Evolutionary conservation across 2,797 vertebrate genomes (phyloP), one percentile per base, ranked within the genome.

Genomic region (Bovichtus diacanthus): DNA sequence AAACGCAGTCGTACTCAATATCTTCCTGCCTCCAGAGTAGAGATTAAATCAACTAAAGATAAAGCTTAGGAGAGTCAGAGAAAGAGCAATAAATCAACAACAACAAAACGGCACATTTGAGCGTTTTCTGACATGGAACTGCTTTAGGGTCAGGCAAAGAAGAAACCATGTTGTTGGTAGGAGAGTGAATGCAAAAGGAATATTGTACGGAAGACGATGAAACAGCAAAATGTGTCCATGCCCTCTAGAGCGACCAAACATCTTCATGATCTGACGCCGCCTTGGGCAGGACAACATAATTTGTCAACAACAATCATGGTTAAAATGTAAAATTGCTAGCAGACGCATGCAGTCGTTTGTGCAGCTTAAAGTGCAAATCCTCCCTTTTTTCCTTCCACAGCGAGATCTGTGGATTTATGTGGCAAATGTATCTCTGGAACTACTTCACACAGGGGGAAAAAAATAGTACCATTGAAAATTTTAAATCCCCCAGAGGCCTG

Each of bases 21-120:
- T 56, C 25, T 59, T 46, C 59, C 60, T 18, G 31, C 21, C 23
- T 29, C 41, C 63, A 43, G 12, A 74, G 54, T 5, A 9, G 19
- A 72, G 23, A 54, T 59, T 36, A 46, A 77, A 74, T 67, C 16
- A 68, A 46, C 15, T 25, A 21, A 50, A 39, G 2, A 56, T 36
- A 43, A 27, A 51, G 25, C 31, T 9, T 39, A 41, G 49, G 12
- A 27, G 9, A 55, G 23, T 8, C 12, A 29, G 19, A 41, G 27
- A 29, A 44, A 25, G 9, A 65, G 43, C 36, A 62, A 54, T 15
- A 3, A 41, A 25, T 43, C 46, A 7, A 47, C 43, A 25, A 56
- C 31, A 47, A 18, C n/a, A 46, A 60, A 61, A 34, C 21, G 13
- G 46, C 5, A 51, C 9, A 23, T 38, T 41, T 4, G 15, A 62